Percentiles rank a stretch among this genome's conserved stretches.
Conservation (phyloP, 2,113 vertebrate genomes). For the Epinephelus fuscoguttatus region DNA sequence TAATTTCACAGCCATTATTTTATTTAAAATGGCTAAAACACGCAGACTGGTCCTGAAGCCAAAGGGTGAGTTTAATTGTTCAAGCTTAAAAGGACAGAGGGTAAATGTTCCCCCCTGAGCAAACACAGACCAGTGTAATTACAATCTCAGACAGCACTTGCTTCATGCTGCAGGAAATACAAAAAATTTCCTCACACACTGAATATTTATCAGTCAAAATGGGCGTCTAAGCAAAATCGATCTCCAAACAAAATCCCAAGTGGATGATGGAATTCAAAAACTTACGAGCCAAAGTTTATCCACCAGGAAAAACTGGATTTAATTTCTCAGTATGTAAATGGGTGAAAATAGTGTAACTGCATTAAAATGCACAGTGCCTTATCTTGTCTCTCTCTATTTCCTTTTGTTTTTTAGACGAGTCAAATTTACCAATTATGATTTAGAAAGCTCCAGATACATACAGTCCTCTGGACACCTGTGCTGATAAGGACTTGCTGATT, state of each 20-base stretch:
- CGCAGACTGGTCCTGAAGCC: background rate
- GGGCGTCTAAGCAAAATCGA: slow-evolving; percentile 3
- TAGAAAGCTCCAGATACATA: background rate
- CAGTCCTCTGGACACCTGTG: slow-evolving; percentile 1
- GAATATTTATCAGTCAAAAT: slow-evolving; percentile 44
- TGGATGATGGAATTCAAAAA: slow-evolving; percentile 3
- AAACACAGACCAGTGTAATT: slow-evolving; percentile 36
- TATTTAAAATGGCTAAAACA: slow-evolving; percentile 29
- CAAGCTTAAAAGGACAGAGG: slow-evolving; percentile 14
- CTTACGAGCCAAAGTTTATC: slow-evolving; percentile 10
- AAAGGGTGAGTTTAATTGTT: slow-evolving; percentile 38
- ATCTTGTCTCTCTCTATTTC: slow-evolving; percentile 12
- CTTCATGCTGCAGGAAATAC: slow-evolving; percentile 23
- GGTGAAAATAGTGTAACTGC: background rate
- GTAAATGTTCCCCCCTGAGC: slow-evolving; percentile 14
- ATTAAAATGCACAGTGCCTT: background rate
- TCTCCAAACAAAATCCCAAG: slow-evolving; percentile 21
- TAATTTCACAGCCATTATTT: slow-evolving; percentile 57
- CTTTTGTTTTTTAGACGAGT: background rate
- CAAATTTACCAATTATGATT: background rate
- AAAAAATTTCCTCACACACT: slow-evolving; percentile 41
- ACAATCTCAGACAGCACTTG: slow-evolving; percentile 9
- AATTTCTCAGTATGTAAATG: slow-evolving; percentile 4
- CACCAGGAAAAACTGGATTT: slow-evolving; percentile 7
- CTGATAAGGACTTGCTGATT: slow-evolving; percentile 17